Evolutionary conservation across 2,113 vertebrate species (phyloP), one percentile per base, ranked within the genome.

Genomic region (Bos javanicus): DNA sequence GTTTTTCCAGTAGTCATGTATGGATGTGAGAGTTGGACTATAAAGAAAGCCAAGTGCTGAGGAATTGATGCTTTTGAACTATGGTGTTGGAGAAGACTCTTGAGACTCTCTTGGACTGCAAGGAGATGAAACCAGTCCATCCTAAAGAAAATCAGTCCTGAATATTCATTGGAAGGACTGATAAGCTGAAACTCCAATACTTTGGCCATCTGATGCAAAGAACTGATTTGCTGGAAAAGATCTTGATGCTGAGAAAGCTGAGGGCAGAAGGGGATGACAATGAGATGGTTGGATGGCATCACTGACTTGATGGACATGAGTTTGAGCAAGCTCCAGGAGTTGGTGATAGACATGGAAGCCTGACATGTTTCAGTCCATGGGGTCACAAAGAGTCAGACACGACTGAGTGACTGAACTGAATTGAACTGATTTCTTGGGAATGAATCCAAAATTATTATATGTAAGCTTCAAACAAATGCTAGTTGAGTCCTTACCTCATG

Each of bases 301-400:
- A 36, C 9, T 11, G 9, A 36, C 19, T 36, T 36, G 64, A 36
- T 71, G 64, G n/a, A 36, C 9, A 36, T 21, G 64, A 23, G n/a
- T 23, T 71, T 36, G 64, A 71, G n/a, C 64, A 36, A 23, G n/a
- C 19, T 36, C n/a, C 0, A 5, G 64, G n/a, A 71, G 19, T 12
- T 23, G 64, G 19, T 36, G n/a, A 71, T 23, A 12, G 33, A 36
- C 16, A 67, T 5, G 64, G 64, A 36, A 23, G 4, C n/a, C n/a
- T 71, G n/a, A 19, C 19, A 36, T 71, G 64, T 36, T 71, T 11
- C 10, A 36, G 64, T 71, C 9, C 64, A 23, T 23, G n/a, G 19
- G 19, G n/a, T 71, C 64, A 71, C 17, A 71, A 71, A 36, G 4
- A 36, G 11, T 36, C 0, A 1, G n/a, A 11, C n/a, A 23, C 0